Conservation (phyloP, 2,888 invertebrate genomes). For the Eurois occulta region DNA sequence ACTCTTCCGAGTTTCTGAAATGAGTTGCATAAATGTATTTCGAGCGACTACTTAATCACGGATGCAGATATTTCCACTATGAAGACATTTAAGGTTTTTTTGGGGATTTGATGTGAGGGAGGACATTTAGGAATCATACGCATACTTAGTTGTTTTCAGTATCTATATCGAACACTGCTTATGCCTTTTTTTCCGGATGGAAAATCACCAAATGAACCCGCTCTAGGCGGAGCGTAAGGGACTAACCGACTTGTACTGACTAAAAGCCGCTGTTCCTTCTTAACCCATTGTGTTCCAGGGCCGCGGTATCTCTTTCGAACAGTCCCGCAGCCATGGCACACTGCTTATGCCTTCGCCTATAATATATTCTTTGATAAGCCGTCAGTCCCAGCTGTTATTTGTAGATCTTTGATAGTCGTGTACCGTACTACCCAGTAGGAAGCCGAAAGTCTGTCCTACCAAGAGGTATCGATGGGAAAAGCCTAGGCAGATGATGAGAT, state of each 20-base stretch:
- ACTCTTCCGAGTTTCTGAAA: conserved; percentile 1
- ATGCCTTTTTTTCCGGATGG: too few species aligned
- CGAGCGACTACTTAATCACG: neutral
- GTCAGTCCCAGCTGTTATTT: neutral
- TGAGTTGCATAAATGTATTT: neutral
- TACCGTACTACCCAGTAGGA: too few species aligned
- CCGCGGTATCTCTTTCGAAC: too few species aligned
- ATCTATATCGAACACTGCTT: neutral
- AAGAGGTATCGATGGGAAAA: neutral
- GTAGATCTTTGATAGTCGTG: neutral
- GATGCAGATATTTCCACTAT: neutral
- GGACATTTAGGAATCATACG: neutral
- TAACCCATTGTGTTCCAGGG: too few species aligned
- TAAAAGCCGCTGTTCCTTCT: too few species aligned
- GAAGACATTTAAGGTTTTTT: neutral
- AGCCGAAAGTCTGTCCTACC: neutral
- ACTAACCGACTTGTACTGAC: too few species aligned
- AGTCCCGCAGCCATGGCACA: too few species aligned
- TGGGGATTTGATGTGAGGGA: neutral
- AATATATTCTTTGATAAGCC: neutral
- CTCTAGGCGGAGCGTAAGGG: too few species aligned
- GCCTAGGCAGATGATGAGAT: neutral
- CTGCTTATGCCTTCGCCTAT: neutral
- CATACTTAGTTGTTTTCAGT: neutral
- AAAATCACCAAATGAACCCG: too few species aligned